These are phyloP conservation scores for Sarotherodon lohbergeri DNA, from an alignment of 2,113 vertebrate genomes.

Conservation along the genomic window DNA sequence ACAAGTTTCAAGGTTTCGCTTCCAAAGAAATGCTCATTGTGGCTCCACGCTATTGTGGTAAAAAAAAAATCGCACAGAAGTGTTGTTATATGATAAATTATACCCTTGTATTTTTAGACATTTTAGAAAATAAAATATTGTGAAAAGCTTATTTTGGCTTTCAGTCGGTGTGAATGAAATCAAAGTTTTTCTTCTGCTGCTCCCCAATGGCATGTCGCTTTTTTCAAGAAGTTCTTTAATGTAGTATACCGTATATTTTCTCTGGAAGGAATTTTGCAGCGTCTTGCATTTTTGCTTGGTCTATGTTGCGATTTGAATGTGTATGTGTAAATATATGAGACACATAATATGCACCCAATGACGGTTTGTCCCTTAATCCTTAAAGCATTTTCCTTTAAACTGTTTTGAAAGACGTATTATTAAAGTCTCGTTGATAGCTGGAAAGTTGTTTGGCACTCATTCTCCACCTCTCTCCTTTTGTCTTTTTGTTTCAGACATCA, in stretches of 20 bases:
- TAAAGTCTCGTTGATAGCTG: neutral
- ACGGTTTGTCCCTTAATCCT: neutral
- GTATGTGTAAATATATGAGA: neutral
- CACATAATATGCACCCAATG: neutral
- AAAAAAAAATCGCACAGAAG: neutral
- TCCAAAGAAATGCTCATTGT: neutral
- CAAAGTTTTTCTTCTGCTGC: neutral
- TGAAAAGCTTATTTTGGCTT: slow-evolving; percentile 22
- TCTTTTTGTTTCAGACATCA: slow-evolving; percentile 85
- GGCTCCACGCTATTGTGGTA: neutral
- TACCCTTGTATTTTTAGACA: slow-evolving; percentile 1
- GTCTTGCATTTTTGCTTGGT: slow-evolving; percentile 15
- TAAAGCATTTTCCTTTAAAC: neutral
- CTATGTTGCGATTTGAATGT: neutral
- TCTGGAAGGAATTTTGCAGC: slow-evolving; percentile 9
- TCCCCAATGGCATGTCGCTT: neutral
- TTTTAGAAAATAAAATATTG: slow-evolving; percentile 13
- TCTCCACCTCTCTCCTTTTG: slow-evolving; percentile 31
- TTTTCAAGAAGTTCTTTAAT: slow-evolving; percentile 33
- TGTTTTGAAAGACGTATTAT: neutral
- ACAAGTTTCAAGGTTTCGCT: neutral
- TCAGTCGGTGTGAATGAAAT: slow-evolving; percentile 5
- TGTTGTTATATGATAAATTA: slow-evolving; percentile 17
- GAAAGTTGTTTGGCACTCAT: slow-evolving; percentile 4
- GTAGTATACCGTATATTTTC: slow-evolving; percentile 23